A percentile compares a stretch with the other conserved stretches of the same genome.
Evolutionary conservation across 2,113 vertebrate genomes (phyloP).

Genomic region (Gymnogyps californianus): DNA sequence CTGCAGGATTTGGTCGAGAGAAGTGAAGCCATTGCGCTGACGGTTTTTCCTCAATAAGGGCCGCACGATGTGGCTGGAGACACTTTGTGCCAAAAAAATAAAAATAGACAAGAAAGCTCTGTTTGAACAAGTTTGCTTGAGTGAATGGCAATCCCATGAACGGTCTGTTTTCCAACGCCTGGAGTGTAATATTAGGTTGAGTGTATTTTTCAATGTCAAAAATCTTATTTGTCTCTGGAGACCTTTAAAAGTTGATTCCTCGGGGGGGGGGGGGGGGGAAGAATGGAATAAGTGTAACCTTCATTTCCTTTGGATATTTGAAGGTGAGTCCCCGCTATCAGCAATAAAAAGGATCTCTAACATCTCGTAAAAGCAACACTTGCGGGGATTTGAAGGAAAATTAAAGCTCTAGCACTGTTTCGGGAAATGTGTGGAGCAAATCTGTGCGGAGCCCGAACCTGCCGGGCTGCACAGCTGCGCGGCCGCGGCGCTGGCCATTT

Average conservation of each 20-base stretch:
- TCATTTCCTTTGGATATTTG: conserved; percentile 42
- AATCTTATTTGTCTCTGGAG: conserved; percentile 34
- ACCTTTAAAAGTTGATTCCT: conserved; percentile 31
- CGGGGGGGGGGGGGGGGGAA: no score
- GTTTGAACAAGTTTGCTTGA: conserved; percentile 21
- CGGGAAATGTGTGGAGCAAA: neutral
- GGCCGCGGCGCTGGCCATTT: neutral
- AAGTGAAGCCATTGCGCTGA: neutral
- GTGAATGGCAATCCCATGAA: conserved; percentile 20
- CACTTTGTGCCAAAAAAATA: neutral
- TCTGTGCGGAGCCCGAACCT: neutral
- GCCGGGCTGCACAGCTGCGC: neutral
- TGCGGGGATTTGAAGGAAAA: neutral
- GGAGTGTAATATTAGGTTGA: conserved; percentile 31
- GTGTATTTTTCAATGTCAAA: conserved; percentile 49
- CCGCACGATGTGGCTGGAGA: conserved; percentile 5
- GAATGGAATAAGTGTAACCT: neutral
- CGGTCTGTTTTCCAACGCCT: neutral
- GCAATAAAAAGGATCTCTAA: conserved; percentile 23
- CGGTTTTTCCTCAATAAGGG: neutral
- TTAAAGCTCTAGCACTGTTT: neutral
- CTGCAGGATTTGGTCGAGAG: neutral
- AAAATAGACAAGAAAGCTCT: conserved; percentile 35
- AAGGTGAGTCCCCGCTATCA: conserved; percentile 19
- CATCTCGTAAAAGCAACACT: conserved; percentile 22